Evolutionary conservation across 2,888 invertebrate genomes (phyloP), one percentile per base, ranked within the genome.

Genomic region (Cybosia mesomella): DNA sequence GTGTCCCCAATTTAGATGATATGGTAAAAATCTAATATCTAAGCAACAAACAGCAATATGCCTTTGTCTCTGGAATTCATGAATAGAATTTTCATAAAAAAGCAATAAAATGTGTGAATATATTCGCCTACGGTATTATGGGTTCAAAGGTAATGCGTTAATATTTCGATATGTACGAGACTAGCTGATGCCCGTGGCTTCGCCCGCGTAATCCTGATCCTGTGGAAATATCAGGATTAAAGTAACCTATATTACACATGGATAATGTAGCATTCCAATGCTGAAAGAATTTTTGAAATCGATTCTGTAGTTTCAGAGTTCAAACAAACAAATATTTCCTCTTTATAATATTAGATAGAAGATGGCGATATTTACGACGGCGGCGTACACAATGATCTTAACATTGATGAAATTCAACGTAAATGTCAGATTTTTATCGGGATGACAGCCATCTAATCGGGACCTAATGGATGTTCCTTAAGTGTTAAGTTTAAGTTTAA

Each of bases 41-140:
- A 64, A 36, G 63, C 64, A 69, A 68, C 68, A 71, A 68, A 57
- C 54, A 67, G 67, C 72, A 80, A 77, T 71, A 79, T 64, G 74
- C 77, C 63, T 79, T 76, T 76, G 76, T 75, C 72, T 72, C 69
- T n/a, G 65, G 79, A 81, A 83, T 81, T 76, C 76, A 83, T 83
- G 82, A 83, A 83, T 83, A 82, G 63, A 67, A 83, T 82, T 77
- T 79, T 77, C 82, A 83, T 83, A 82, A 74, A 82, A 79, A 78
- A 65, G 71, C 76, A 55, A 78, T 76, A 74, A 74, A 75, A 63
- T 71, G 77, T 66, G 62, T 64, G 39, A 61, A 71, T 72, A 71
- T 78, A 71, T 77, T 70, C 62, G 67, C 55, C 32, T 32, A 54
- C 39, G 58, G 72, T 49, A 34, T 70, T 69, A 76, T 69, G 63